Evolutionary conservation across 2,113 vertebrate species (phyloP).

Genomic region (Spilogale gracilis): DNA sequence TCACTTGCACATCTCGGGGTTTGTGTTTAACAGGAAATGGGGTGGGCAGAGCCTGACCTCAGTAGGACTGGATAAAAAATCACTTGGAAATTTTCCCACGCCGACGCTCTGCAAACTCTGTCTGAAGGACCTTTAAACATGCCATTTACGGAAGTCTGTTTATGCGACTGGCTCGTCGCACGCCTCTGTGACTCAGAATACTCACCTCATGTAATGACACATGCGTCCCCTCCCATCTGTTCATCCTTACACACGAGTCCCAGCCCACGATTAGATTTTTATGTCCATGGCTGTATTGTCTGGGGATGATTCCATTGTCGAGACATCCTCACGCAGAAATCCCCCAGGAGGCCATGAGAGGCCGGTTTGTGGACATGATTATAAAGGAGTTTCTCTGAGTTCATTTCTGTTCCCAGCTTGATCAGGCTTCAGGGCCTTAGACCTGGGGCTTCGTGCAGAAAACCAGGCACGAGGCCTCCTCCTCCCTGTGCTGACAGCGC

Average conservation of each 20-base stretch:
- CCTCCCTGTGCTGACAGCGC: fast-evolving
- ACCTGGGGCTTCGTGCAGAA: fast-evolving
- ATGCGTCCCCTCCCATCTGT: fast-evolving
- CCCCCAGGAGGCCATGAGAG: fast-evolving
- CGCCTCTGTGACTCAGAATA: fast-evolving
- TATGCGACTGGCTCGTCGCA: fast-evolving
- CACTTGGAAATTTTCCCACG: neutral
- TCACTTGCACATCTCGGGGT: neutral
- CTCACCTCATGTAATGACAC: neutral
- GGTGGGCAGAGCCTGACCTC: neutral
- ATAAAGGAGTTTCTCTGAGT: fast-evolving
- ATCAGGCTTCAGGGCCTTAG: fast-evolving
- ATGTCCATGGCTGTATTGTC: fast-evolving
- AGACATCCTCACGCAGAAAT: neutral
- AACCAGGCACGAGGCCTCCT: fast-evolving
- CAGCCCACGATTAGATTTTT: fast-evolving
- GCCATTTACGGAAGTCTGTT: neutral
- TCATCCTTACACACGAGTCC: neutral
- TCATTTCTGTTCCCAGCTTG: fast-evolving
- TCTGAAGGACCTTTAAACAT: neutral
- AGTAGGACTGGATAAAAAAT: neutral
- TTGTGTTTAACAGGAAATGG: neutral
- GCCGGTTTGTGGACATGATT: fast-evolving
- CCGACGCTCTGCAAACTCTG: fast-evolving
- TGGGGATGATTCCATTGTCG: fast-evolving